Conservation (phyloP, 2,797 vertebrate genomes). For the Enteromius afrohamiltoni region DNA sequence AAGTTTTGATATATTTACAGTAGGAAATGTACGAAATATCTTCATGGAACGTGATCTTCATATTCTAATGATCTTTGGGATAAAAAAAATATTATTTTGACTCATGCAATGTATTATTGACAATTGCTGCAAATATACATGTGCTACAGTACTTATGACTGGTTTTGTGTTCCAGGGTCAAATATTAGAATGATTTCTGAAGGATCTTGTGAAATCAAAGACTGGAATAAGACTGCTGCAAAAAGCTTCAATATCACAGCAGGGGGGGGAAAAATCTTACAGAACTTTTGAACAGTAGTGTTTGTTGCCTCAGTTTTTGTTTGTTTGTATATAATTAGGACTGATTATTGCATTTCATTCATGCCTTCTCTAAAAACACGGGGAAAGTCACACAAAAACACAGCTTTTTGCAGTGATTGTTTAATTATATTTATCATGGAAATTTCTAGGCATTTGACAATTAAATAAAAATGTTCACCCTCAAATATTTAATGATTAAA, state of each 20-base stretch:
- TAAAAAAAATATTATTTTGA: no score
- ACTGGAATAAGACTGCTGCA: background rate
- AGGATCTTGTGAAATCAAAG: background rate
- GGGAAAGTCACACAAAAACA: background rate
- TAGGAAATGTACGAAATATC: no score
- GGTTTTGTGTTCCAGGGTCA: no score
- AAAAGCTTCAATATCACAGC: background rate
- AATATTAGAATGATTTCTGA: background rate
- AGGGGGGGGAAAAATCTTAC: background rate
- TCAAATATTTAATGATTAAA: background rate
- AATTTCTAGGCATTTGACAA: background rate
- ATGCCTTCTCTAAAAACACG: background rate
- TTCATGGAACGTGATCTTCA: no score
- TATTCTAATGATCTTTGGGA: no score
- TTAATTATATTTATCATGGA: background rate
- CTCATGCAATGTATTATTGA: no score
- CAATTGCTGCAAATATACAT: no score
- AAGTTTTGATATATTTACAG: no score
- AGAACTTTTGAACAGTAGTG: background rate
- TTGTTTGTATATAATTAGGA: background rate
- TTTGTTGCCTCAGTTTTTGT: background rate
- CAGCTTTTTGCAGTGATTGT: background rate
- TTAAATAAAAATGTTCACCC: background rate
- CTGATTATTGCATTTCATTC: background rate
- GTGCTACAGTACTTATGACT: no score